These are phyloP conservation scores for Drosophila borealis DNA, from an alignment of 2,888 invertebrate genomes.

Conservation along the genomic window DNA sequence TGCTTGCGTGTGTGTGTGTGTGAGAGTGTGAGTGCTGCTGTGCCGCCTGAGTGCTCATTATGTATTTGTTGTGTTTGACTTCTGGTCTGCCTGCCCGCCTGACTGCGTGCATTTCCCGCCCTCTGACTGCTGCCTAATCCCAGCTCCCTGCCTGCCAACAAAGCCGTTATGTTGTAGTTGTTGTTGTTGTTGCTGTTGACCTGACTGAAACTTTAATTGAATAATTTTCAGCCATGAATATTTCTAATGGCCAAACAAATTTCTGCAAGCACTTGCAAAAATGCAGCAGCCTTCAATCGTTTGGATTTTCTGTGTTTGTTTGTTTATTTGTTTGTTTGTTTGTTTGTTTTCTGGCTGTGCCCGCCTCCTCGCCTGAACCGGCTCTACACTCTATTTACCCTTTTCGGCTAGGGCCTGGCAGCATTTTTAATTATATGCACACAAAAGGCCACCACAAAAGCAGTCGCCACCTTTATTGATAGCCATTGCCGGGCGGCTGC, in stretches of 20 bases:
- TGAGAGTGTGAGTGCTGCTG: slow-evolving; percentile 24
- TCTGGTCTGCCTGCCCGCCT: slow-evolving; percentile 42
- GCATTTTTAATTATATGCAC: slow-evolving; percentile 79
- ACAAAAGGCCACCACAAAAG: slow-evolving; percentile 78
- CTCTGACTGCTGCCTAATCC: slow-evolving; percentile 7
- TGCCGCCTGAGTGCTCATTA: slow-evolving; percentile 72
- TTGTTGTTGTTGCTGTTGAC: slow-evolving; percentile 30
- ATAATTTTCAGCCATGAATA: slow-evolving; percentile 78
- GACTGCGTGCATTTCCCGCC: neutral
- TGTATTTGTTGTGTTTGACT: slow-evolving; percentile 72
- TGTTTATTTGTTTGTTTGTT: slow-evolving; percentile 44
- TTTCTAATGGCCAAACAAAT: slow-evolving; percentile 80
- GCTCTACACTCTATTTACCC: slow-evolving; percentile 54
- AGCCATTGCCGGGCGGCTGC: slow-evolving; percentile 59
- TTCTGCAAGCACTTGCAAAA: slow-evolving; percentile 72
- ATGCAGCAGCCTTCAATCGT: slow-evolving; percentile 43
- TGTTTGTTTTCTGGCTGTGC: slow-evolving; percentile 5
- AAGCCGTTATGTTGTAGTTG: slow-evolving; percentile 11
- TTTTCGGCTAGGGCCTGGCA: slow-evolving; percentile 58
- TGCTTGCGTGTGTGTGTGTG: slow-evolving; percentile 10
- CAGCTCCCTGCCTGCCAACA: slow-evolving; percentile 1
- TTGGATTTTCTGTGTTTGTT: slow-evolving; percentile 28
- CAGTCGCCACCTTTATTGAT: slow-evolving; percentile 78
- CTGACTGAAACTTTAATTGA: slow-evolving; percentile 73
- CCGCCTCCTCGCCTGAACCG: too few relatives aligned